Evolutionary conservation across 92 coral and sea anemone genomes (phyloP).

Genomic region (Parazoanthus darwini): DNA sequence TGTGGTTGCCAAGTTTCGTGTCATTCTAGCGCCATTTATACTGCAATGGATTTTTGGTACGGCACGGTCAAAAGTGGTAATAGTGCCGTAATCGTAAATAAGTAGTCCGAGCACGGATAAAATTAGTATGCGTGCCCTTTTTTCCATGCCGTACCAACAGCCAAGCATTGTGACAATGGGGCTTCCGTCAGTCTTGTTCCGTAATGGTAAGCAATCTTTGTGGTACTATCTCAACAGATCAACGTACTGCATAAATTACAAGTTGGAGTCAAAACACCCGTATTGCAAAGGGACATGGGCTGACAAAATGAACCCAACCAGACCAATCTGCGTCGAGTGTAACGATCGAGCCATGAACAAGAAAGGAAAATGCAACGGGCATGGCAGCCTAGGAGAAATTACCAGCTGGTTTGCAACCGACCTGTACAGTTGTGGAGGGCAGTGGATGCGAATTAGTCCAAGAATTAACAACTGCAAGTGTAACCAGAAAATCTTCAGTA

Average conservation of each 20-base stretch:
- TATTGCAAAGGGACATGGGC: slow-evolving; percentile 98
- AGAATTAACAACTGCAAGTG: slow-evolving; percentile 76
- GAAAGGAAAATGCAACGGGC: slow-evolving; percentile 89
- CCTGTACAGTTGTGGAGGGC: slow-evolving; percentile 88
- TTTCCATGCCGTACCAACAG: too few relatives aligned
- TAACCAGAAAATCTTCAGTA: slow-evolving; percentile 75
- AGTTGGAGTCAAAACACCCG: slow-evolving; percentile 89
- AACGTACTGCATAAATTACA: slow-evolving; percentile 87
- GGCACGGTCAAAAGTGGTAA: too few relatives aligned
- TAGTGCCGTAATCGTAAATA: too few relatives aligned
- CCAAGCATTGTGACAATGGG: too few relatives aligned
- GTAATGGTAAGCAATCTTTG: too few relatives aligned
- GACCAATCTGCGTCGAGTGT: slow-evolving; percentile 95
- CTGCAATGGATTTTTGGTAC: too few relatives aligned
- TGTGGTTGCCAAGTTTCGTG: neutral
- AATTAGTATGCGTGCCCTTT: too few relatives aligned
- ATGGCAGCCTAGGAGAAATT: slow-evolving; percentile 80
- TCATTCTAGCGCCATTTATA: neutral
- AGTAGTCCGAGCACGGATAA: too few relatives aligned
- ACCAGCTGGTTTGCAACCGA: slow-evolving; percentile 96
- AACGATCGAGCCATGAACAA: slow-evolving; percentile 85
- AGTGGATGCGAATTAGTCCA: slow-evolving; percentile 90
- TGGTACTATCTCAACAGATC: slow-evolving; percentile 51
- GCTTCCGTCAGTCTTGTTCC: neutral
- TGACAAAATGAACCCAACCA: slow-evolving; percentile 72